These are phyloP conservation scores for Crambe crambe DNA, from an alignment of 37 sponge, comb jelly and placozoan genomes.

Conservation along the genomic window DNA sequence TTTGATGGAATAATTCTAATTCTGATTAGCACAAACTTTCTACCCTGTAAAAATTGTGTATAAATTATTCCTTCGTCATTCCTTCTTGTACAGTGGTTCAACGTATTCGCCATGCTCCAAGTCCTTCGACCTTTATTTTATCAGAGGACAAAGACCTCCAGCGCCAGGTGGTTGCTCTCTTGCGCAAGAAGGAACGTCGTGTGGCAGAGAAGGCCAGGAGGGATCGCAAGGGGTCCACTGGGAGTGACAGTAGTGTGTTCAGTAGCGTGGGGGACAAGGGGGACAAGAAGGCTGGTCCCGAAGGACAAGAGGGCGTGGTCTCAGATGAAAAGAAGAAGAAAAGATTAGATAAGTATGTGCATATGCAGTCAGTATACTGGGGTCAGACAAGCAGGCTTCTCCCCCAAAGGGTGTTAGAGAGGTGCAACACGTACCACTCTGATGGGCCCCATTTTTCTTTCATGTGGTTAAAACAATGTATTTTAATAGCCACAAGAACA, in stretches of 20 bases:
- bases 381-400: too few species aligned
- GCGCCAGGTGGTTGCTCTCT: slow-evolving; percentile 12
- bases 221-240: neutral
- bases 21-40: too few species aligned
- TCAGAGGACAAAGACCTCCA: slow-evolving; percentile 50
- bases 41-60: too few species aligned
- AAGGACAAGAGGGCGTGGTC: neutral
- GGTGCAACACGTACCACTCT: too few species aligned
- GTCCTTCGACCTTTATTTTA: slow-evolving; percentile 42
- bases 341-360: slow-evolving; percentile 2
- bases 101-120: slow-evolving; percentile 11
- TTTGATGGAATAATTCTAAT: too few species aligned
- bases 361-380: too few species aligned
- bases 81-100: slow-evolving; percentile 5
- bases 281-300: neutral
- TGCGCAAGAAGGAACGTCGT: slow-evolving; percentile 41
- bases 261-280: too few species aligned
- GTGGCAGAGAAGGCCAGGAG: neutral
- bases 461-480: too few species aligned
- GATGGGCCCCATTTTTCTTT: too few species aligned
- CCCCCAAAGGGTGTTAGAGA: too few species aligned
- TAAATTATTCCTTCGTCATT: too few species aligned
- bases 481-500: too few species aligned
- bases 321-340: neutral
- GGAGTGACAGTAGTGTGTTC: slow-evolving; percentile 1